Conservation (phyloP, 1,140 invertebrate genomes). For the Bombus breviceps region DNA sequence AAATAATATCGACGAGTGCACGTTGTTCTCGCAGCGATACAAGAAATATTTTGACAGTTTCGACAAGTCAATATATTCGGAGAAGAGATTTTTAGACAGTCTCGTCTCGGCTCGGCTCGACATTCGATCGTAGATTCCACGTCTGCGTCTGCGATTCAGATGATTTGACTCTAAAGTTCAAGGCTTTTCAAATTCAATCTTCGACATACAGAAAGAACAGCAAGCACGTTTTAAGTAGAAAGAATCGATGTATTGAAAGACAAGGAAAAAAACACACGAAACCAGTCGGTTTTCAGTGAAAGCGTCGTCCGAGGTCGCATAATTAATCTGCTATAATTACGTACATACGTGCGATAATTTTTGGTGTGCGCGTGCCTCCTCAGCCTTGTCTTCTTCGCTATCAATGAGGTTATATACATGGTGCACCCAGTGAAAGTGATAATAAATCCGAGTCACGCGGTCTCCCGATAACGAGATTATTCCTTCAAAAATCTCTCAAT, state of each 20-base stretch:
- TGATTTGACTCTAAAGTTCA: background rate
- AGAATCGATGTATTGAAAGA: no score
- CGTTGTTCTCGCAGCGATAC: background rate
- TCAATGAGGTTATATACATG: background rate
- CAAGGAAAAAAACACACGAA: background rate
- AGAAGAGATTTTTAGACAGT: background rate
- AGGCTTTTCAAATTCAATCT: background rate
- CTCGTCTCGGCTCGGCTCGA: background rate
- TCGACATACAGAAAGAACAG: background rate
- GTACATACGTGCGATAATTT: background rate
- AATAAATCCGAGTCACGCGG: conserved; percentile 1
- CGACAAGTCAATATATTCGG: background rate
- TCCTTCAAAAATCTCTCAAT: background rate
- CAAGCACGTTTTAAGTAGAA: background rate
- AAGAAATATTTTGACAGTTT: background rate
- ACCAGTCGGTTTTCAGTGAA: conserved; percentile 4
- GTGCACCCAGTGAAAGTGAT: conserved; percentile 10
- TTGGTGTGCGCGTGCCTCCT: background rate
- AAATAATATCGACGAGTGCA: background rate
- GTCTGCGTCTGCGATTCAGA: background rate
- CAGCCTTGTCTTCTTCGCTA: background rate
- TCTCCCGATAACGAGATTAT: background rate
- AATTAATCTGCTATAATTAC: conserved; percentile 34
- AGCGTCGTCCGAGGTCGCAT: background rate
- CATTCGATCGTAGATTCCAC: background rate